Conservation (phyloP, 2,797 vertebrate species). For the Pogonophryne albipinna region DNA sequence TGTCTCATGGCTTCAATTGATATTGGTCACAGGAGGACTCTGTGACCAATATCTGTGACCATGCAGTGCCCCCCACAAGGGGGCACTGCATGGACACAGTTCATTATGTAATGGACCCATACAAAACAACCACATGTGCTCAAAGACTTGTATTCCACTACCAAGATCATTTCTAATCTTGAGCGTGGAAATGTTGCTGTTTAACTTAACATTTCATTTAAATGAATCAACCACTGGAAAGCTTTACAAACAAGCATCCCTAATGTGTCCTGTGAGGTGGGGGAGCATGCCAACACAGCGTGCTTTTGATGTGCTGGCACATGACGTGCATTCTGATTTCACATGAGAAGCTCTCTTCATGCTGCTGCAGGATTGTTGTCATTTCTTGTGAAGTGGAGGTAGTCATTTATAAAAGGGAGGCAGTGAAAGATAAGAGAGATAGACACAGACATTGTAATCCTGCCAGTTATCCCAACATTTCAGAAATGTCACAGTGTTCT, state of each 20-base stretch:
- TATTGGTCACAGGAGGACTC: constrained; percentile 19
- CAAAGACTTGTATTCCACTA: constrained; percentile 28
- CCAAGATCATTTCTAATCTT: constrained; percentile 50
- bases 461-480: no score
- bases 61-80: no score
- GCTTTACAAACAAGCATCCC: constrained; percentile 12
- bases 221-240: constrained; percentile 18
- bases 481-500: no score
- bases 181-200: constrained; percentile 32
- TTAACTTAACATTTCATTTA: constrained; percentile 59
- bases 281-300: constrained; percentile 46
- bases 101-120: constrained; percentile 42
- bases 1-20: constrained; percentile 19
- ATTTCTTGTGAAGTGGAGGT: constrained; percentile 52
- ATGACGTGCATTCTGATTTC: constrained; percentile 70
- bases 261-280: constrained; percentile 45
- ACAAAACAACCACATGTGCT: constrained; percentile 34
- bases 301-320: constrained; percentile 61
- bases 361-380: constrained; percentile 56
- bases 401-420: constrained; percentile 44
- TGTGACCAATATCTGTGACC: constrained; percentile 46
- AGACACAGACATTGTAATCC: not conserved
- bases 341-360: constrained; percentile 56
- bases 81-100: constrained; percentile 78
- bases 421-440: constrained; percentile 24